Evolutionary conservation across 1,140 invertebrate species (phyloP).

Genomic region (Drosophila paulistorum): DNA sequence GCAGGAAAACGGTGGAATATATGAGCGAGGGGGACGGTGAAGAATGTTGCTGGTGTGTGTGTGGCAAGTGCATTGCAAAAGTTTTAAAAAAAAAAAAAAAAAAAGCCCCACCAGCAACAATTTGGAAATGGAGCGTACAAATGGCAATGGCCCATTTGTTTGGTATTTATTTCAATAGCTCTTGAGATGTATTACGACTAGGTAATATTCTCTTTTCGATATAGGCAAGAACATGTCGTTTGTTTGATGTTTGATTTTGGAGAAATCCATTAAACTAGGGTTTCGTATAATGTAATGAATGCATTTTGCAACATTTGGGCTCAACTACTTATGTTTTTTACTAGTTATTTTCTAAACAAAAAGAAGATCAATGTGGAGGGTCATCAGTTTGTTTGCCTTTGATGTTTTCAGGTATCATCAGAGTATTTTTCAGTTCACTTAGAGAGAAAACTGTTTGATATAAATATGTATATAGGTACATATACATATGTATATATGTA

Average conservation of each 20-base stretch:
- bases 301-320: no score
- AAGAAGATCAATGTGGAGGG: no score
- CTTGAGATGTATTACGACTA: slow-evolving; percentile 41
- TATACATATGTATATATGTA: no score
- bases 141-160: slow-evolving; percentile 58
- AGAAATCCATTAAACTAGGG: no score
- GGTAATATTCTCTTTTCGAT: slow-evolving; percentile 22
- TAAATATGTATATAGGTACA: no score
- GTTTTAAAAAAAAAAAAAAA: slow-evolving; percentile 28
- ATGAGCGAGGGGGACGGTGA: background rate
- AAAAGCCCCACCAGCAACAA: slow-evolving; percentile 20
- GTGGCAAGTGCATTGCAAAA: slow-evolving; percentile 56
- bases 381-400: no score
- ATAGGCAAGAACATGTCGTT: background rate
- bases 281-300: no score
- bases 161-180: slow-evolving; percentile 70
- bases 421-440: background rate
- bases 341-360: no score
- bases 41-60: background rate
- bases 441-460: background rate
- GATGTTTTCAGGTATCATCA: background rate
- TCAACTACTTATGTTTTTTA: no score
- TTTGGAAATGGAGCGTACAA: slow-evolving; percentile 65
- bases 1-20: slow-evolving; percentile 21
- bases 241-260: background rate